Percentiles rank a stretch among this genome's conserved stretches.
Conservation (phyloP, 2,888 invertebrate genomes). For the Leptinotarsa juncta region DNA sequence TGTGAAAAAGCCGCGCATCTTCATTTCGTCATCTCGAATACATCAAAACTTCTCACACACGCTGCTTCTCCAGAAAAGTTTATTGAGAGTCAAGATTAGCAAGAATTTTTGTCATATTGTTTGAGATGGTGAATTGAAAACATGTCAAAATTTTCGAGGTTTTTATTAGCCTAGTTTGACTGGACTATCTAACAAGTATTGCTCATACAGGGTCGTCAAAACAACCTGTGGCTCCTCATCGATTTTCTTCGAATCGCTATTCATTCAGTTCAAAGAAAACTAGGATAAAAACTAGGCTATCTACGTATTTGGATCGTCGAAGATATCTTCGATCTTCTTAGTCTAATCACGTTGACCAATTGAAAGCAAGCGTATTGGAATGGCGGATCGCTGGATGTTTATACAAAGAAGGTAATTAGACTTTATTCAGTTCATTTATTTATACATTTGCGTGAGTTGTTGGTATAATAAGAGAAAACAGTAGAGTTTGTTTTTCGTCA, state of each 20-base stretch:
- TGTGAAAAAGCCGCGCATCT: too few species aligned
- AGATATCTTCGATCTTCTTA: slow-evolving; percentile 5
- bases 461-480: too few species aligned
- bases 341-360: slow-evolving; percentile 13
- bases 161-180: too few species aligned
- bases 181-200: slow-evolving; percentile 8
- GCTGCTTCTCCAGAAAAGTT: too few species aligned
- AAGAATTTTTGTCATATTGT: too few species aligned
- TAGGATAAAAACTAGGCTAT: slow-evolving; percentile 1
- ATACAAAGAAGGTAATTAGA: neutral
- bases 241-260: slow-evolving; percentile 5
- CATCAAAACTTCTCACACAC: too few species aligned
- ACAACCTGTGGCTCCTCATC: slow-evolving; percentile 11
- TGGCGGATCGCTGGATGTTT: neutral
- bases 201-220: slow-evolving; percentile 21
- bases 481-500: neutral
- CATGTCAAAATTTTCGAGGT: too few species aligned
- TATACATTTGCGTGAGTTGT: neutral
- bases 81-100: too few species aligned
- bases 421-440: neutral
- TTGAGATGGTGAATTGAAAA: too few species aligned
- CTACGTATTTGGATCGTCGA: slow-evolving; percentile 4
- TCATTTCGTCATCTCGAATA: too few species aligned
- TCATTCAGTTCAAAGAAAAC: slow-evolving; percentile 9
- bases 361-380: neutral